Evolutionary conservation across 2,113 vertebrate genomes (phyloP).

Genomic region (Zootoca vivipara): DNA sequence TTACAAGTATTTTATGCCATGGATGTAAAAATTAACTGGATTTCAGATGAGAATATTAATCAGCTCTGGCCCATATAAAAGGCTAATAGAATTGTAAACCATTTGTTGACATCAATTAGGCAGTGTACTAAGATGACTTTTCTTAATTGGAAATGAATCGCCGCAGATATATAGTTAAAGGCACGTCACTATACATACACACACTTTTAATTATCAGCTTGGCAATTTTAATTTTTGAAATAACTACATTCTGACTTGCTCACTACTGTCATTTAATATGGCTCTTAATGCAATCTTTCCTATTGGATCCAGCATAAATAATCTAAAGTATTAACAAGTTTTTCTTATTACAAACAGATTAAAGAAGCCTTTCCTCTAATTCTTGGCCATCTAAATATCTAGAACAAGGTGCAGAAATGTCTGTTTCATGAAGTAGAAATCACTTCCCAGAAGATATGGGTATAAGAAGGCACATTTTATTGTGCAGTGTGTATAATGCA

Average conservation of each 20-base stretch:
- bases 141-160: background rate
- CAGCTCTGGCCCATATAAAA: background rate
- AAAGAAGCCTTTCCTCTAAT: background rate
- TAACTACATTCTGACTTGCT: background rate
- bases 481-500: background rate
- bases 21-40: background rate
- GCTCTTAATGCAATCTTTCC: background rate
- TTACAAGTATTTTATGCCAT: background rate
- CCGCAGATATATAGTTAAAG: background rate
- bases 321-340: background rate
- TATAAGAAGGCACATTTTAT: background rate
- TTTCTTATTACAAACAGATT: background rate
- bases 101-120: background rate
- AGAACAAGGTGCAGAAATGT: background rate
- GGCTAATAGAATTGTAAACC: background rate
- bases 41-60: background rate
- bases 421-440: background rate
- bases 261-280: too few species aligned
- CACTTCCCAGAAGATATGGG: conserved; percentile 38
- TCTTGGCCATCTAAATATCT: background rate
- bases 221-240: background rate
- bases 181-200: background rate
- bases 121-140: background rate
- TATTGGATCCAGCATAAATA: background rate
- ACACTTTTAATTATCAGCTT: background rate